Evolutionary conservation across 2,113 vertebrate species (phyloP).

Genomic region (Speoplatyrhinus poulsoni): DNA sequence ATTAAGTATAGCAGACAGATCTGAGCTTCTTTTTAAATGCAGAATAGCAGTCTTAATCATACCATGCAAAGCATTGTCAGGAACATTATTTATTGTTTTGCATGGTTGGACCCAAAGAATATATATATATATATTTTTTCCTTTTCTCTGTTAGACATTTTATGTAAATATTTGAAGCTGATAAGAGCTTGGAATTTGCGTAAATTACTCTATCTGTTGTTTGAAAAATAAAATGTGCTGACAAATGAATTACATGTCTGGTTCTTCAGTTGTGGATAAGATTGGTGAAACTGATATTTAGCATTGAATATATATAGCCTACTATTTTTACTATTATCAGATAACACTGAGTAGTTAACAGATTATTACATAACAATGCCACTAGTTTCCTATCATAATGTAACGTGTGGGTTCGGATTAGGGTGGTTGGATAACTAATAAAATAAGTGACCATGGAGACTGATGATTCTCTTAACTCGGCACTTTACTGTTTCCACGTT

Average conservation of each 20-base stretch:
- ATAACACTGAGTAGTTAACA: too few species aligned
- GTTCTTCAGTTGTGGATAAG: slow-evolving; percentile 7
- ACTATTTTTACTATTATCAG: not conserved
- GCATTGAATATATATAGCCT: not conserved
- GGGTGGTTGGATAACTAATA: too few species aligned
- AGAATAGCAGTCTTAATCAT: slow-evolving; percentile 47
- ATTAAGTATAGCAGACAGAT: slow-evolving; percentile 37
- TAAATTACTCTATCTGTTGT: slow-evolving; percentile 68
- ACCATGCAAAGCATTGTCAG: slow-evolving; percentile 59
- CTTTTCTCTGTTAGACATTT: slow-evolving; percentile 44
- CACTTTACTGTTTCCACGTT: too few species aligned
- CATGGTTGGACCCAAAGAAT: slow-evolving; percentile 78
- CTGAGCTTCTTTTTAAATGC: slow-evolving; percentile 35
- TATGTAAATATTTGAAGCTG: slow-evolving; percentile 73
- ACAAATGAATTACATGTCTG: slow-evolving; percentile 15
- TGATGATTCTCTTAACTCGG: too few species aligned
- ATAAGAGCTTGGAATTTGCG: slow-evolving; percentile 60
- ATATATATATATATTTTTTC: slow-evolving; percentile 38
- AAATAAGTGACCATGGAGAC: too few species aligned
- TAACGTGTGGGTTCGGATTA: too few species aligned
- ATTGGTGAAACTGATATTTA: not conserved
- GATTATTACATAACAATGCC: too few species aligned
- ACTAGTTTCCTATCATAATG: too few species aligned
- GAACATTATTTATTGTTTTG: slow-evolving; percentile 76
- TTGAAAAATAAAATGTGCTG: slow-evolving; percentile 73